These are phyloP conservation scores for Apis dorsata DNA, from an alignment of 1,140 invertebrate species.

Conservation along the genomic window DNA sequence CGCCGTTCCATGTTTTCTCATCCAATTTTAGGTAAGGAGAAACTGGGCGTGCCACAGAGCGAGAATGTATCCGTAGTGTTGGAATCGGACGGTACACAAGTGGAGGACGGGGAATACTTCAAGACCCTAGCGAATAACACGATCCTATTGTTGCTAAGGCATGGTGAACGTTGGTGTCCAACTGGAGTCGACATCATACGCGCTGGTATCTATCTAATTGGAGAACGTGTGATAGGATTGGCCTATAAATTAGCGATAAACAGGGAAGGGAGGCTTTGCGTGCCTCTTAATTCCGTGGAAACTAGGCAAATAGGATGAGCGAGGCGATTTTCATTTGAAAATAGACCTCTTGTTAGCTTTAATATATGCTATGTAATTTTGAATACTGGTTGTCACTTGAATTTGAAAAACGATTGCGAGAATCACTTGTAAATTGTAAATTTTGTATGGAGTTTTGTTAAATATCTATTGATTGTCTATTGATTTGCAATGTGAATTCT, in stretches of 20 bases:
- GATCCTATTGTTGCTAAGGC: conserved; percentile 91
- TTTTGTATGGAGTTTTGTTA: too few relatives aligned
- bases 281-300: neutral
- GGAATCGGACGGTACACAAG: conserved; percentile 96
- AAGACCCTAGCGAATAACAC: conserved; percentile 94
- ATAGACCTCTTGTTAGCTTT: too few relatives aligned
- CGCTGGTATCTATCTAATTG: conserved; percentile 84
- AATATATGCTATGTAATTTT: too few relatives aligned
- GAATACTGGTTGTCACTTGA: too few relatives aligned
- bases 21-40: conserved; percentile 87
- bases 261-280: neutral
- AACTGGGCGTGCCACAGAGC: conserved; percentile 90
- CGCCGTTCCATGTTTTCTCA: neutral
- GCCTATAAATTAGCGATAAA: conserved; percentile 4
- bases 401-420: too few relatives aligned
- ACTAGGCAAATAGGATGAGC: neutral
- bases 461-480: too few relatives aligned
- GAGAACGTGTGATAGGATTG: neutral
- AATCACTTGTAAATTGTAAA: too few relatives aligned
- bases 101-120: conserved; percentile 97
- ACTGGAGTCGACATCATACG: conserved; percentile 94
- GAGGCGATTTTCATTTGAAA: neutral
- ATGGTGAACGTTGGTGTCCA: conserved; percentile 94
- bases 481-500: too few relatives aligned
- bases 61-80: conserved; percentile 93